These are phyloP conservation scores for Adelognathus sp. DNA, from an alignment of 2,888 invertebrate species.

Conservation along the genomic window DNA sequence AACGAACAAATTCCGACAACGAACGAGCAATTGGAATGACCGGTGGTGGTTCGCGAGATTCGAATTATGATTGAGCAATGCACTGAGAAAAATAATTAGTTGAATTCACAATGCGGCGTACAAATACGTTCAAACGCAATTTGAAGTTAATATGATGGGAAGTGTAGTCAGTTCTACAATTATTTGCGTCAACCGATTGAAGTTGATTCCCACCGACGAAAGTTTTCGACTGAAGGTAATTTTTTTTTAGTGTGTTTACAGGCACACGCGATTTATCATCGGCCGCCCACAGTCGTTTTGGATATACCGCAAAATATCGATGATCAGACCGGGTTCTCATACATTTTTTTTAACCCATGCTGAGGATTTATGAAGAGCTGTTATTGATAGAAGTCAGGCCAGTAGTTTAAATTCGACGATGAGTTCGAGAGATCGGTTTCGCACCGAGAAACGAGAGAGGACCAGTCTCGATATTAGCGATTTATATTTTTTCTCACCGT, in stretches of 20 bases:
- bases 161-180: too few relatives aligned
- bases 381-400: conserved; percentile 16
- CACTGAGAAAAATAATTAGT: too few relatives aligned
- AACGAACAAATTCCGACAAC: conserved; percentile 55
- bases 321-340: background rate
- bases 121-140: too few relatives aligned
- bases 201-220: too few relatives aligned
- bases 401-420: background rate
- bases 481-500: conserved; percentile 33
- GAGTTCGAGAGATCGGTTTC: conserved; percentile 45
- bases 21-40: conserved; percentile 40
- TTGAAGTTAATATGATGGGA: too few relatives aligned
- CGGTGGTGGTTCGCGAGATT: background rate
- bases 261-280: conserved; percentile 42
- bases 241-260: conserved; percentile 1
- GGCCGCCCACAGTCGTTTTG: background rate
- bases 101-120: too few relatives aligned
- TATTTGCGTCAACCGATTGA: too few relatives aligned
- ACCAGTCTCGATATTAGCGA: conserved; percentile 68
- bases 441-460: conserved; percentile 71
- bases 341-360: background rate
- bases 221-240: background rate
- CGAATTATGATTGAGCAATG: background rate
- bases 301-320: conserved; percentile 24
- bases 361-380: conserved; percentile 9